Conservation (phyloP, 2,888 invertebrate genomes). For the Chironomus riparius region DNA sequence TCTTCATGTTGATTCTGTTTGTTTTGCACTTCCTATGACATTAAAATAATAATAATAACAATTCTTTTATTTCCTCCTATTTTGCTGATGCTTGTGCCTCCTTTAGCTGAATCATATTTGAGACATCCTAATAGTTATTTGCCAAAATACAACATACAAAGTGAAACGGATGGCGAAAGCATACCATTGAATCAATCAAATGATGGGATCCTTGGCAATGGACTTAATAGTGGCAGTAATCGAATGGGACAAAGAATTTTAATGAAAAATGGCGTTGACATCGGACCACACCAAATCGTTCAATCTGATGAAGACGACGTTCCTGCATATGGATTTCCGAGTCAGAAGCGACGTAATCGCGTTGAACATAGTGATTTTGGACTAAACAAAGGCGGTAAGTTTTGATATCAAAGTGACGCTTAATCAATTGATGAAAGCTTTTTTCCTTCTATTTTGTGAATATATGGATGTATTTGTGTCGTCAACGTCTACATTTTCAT, state of each 20-base stretch:
- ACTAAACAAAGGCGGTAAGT: slow-evolving; percentile 32
- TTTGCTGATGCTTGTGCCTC: too few species aligned
- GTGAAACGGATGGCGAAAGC: slow-evolving; percentile 53
- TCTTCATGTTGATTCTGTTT: too few species aligned
- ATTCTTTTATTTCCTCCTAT: too few species aligned
- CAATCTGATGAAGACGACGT: slow-evolving; percentile 43
- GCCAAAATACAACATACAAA: slow-evolving; percentile 58
- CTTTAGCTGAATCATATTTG: slow-evolving; percentile 58
- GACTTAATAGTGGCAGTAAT: slow-evolving; percentile 30
- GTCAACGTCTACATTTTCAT: not conserved
- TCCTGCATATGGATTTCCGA: slow-evolving; percentile 46
- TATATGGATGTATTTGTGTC: not conserved
- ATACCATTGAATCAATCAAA: slow-evolving; percentile 30
- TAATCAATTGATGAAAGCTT: not conserved
- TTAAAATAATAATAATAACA: too few species aligned
- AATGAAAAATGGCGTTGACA: slow-evolving; percentile 31
- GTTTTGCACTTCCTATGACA: too few species aligned
- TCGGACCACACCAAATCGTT: slow-evolving; percentile 33
- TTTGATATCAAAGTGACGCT: not conserved
- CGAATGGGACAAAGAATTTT: slow-evolving; percentile 27
- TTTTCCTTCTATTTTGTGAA: not conserved
- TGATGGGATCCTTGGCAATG: slow-evolving; percentile 28
- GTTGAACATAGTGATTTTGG: slow-evolving; percentile 36
- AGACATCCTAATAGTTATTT: slow-evolving; percentile 78
- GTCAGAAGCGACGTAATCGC: slow-evolving; percentile 39